phyloP scores from a whole-genome alignment of 2,797 vertebrate genomes.

The Bovichtus variegatus region DNA sequence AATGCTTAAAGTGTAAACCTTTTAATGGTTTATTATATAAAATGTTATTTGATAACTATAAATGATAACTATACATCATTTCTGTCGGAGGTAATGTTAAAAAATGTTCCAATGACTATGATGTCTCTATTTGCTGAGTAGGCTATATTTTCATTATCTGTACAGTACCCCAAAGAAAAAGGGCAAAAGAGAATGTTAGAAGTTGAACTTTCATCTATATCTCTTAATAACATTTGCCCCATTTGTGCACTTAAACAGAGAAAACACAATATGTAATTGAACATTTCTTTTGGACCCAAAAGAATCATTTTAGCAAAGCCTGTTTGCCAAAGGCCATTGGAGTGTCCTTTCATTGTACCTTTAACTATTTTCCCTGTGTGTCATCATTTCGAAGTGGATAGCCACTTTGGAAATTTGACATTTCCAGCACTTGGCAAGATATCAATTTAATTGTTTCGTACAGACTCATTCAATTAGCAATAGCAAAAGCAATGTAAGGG shows the following conservation, averaged over 20 bases:
- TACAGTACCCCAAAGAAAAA: neutral
- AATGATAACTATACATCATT: neutral
- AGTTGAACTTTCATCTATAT: neutral
- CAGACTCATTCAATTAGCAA: constrained; percentile 16
- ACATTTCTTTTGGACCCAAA: neutral
- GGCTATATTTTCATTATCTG: neutral
- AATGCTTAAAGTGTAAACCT: neutral
- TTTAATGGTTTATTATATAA: neutral
- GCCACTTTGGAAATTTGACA: neutral
- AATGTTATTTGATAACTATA: neutral
- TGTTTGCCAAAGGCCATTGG: neutral
- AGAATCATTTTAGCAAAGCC: neutral
- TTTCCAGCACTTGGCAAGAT: neutral
- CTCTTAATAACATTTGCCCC: constrained; percentile 3
- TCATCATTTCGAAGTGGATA: constrained; percentile 2
- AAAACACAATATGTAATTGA: neutral
- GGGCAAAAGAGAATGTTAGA: neutral
- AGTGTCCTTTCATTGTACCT: neutral
- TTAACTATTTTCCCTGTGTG: neutral
- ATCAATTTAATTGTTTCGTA: constrained; percentile 14
- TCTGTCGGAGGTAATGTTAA: neutral
- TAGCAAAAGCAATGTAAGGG: too few species aligned
- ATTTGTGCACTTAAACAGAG: neutral
- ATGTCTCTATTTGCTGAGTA: neutral
- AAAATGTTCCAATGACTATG: neutral